A percentile compares a stretch with the other conserved stretches of the same genome.
These are phyloP conservation scores for Holocentrus rufus DNA, from an alignment of 2,797 vertebrate genomes.

Conservation along the genomic window DNA sequence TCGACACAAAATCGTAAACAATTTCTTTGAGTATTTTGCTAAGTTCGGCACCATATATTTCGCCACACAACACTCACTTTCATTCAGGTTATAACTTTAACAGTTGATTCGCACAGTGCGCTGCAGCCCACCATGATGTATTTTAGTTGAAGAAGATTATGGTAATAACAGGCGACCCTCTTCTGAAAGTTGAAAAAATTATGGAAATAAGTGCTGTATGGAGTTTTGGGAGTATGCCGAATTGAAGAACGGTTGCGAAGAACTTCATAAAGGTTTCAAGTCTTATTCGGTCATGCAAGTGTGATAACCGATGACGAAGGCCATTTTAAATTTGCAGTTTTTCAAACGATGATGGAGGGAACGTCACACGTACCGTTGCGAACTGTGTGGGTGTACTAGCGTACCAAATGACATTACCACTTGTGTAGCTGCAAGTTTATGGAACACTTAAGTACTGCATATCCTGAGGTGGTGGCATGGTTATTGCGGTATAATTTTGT, in stretches of 20 bases:
- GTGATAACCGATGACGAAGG: too few species aligned
- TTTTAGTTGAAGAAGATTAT: background rate
- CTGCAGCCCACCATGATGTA: background rate
- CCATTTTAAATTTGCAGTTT: too few species aligned
- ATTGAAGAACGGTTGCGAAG: too few species aligned
- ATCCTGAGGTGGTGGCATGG: constrained; percentile 17
- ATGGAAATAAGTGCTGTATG: background rate
- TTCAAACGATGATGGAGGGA: too few species aligned
- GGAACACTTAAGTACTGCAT: background rate
- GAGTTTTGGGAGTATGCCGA: too few species aligned
- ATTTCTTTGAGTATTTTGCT: too few species aligned
- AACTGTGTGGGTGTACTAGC: background rate
- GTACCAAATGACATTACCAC: constrained; percentile 5
- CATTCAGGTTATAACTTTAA: rapidly evolving
- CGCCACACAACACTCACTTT: too few species aligned
- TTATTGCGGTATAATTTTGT: constrained; percentile 2
- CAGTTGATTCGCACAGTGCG: background rate
- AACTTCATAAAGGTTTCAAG: too few species aligned
- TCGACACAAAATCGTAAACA: too few species aligned
- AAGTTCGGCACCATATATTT: too few species aligned
- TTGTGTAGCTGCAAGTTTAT: constrained; percentile 6
- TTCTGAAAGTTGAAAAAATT: background rate
- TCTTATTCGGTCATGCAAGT: too few species aligned
- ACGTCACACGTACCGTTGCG: background rate
- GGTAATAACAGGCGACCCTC: background rate